A percentile compares a stretch with the other conserved stretches of the same genome.
Evolutionary conservation across 2,888 invertebrate species (phyloP).

Genomic region (Tridacna gigas): DNA sequence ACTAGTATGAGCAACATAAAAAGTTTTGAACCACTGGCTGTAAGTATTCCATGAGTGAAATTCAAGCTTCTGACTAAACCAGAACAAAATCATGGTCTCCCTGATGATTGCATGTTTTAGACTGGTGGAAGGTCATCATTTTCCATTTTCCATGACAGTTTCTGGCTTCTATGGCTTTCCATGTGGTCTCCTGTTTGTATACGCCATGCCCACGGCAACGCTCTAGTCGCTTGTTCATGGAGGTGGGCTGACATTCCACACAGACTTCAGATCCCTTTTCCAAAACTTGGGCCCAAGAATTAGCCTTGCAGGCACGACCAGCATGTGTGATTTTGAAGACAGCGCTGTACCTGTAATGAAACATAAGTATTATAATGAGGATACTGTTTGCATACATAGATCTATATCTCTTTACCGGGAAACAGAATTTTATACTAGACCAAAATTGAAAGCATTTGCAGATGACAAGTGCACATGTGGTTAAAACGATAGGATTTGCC

Average conservation of each 20-base stretch:
- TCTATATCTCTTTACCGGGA: neutral
- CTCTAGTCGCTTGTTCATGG: conserved; percentile 90
- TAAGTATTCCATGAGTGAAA: too few relatives aligned
- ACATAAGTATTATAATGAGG: conserved; percentile 15
- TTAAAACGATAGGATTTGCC: neutral
- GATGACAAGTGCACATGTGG: neutral
- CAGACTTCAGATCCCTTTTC: conserved; percentile 89
- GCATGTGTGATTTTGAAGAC: conserved; percentile 90
- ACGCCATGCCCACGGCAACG: conserved; percentile 94
- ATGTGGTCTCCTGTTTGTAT: conserved; percentile 90
- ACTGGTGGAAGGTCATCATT: conserved; percentile 85
- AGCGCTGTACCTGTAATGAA: conserved; percentile 92
- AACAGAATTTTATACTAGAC: neutral
- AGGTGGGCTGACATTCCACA: conserved; percentile 93
- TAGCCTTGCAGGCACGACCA: conserved; percentile 68
- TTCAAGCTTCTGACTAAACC: conserved; percentile 39
- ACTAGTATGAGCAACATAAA: too few relatives aligned
- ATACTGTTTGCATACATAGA: neutral
- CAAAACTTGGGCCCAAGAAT: conserved; percentile 71
- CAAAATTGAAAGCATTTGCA: neutral
- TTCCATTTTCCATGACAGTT: conserved; percentile 96
- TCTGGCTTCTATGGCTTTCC: conserved; percentile 93
- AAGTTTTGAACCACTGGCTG: too few relatives aligned
- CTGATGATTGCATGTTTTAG: conserved; percentile 82
- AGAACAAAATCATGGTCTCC: conserved; percentile 70